phyloP scores from a whole-genome alignment of 2,888 invertebrate species.

The Bruchidius siliquastri region DNA sequence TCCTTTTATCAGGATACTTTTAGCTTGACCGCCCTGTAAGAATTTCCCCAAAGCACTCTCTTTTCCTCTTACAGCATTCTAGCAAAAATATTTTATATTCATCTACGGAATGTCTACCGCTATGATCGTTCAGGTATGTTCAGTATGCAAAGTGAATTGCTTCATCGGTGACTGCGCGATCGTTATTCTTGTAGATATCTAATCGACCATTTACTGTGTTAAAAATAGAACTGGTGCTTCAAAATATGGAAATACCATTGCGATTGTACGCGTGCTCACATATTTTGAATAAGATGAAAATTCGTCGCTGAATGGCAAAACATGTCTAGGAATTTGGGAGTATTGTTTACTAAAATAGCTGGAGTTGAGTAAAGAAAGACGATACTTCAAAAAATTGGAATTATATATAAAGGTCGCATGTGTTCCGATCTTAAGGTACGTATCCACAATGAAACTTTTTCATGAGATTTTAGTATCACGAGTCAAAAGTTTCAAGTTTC shows the following conservation, averaged over 20 bases:
- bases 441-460: no score
- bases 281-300: no score
- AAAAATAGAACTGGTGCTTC: not conserved
- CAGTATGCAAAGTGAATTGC: not conserved
- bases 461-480: no score
- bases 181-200: not conserved
- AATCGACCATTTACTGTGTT: not conserved
- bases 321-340: no score
- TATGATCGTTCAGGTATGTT: not conserved
- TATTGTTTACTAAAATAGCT: no score
- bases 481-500: no score
- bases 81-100: not conserved
- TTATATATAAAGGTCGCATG: no score
- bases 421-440: no score
- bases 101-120: not conserved
- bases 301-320: no score
- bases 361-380: no score
- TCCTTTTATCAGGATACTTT: no score
- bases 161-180: not conserved
- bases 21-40: not conserved
- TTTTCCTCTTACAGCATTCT: not conserved
- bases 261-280: not conserved
- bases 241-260: not conserved
- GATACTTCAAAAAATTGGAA: no score
- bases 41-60: not conserved